Evolutionary conservation across 64 coral and sea anemone genomes (phyloP), one percentile per base, ranked within the genome.

Genomic region (Pocillopora verrucosa): DNA sequence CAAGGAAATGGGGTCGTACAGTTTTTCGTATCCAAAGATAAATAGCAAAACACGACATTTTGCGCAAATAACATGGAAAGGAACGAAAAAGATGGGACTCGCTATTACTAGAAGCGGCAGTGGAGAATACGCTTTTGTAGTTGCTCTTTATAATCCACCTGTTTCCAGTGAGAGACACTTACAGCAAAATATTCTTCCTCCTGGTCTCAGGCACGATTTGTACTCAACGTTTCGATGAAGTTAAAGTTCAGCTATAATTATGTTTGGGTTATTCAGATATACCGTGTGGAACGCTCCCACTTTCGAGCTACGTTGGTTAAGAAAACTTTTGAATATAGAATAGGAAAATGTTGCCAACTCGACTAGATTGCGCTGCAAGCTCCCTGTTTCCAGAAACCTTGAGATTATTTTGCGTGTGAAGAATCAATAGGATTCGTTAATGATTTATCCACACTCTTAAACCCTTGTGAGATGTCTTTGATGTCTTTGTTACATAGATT

Each of bases 61-160:
- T 91, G 88, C 91, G 41, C 95, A 96, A 76, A 90, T 96, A 78
- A 79, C 93, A 19, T 96, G 95, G 95, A 93, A 93, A 36, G 80
- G 58, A 56, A 77, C 95, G 25, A 93, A 91, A 25, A 76, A 92
- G 15, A 20, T 96, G 11, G 95, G 95, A 56, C 87, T 96, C 79
- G 95, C 91, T 45, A 34, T 73, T 4, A 83, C 91, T 2, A 87
- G 88, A 83, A 93, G 91, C 67, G 83, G 82, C 9, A 83, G 62
- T 57, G 95, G 95, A 34, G 83, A 96, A 20, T 91, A 96, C 58
- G 75, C 88, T 3, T 96, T 96, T 72, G 95, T 93, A 5, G 95
- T 96, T 60, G 95, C 95, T 13, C 57, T 96, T 25, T 96, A 96
- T 61, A 38, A 78, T 65, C 90, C 90, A 1, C 68, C 83, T 15